phyloP scores from a whole-genome alignment of 2,113 vertebrate genomes.

The Alaudala cheleensis region DNA sequence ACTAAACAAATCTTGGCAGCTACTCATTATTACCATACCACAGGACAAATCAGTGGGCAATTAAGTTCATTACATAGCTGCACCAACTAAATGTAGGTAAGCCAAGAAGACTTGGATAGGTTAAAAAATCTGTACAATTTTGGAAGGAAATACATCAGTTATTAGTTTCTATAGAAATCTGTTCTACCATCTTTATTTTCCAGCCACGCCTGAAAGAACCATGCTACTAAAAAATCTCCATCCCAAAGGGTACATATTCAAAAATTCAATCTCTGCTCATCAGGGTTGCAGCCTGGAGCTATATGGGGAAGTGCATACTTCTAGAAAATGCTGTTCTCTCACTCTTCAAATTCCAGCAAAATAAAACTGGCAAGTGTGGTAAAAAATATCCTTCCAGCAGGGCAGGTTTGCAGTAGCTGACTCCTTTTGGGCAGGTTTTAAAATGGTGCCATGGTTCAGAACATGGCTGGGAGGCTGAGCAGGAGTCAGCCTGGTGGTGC shows the following conservation, averaged over 20 bases:
- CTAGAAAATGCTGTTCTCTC: accelerated
- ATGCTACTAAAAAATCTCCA: not conserved
- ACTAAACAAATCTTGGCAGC: not conserved
- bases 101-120: not conserved
- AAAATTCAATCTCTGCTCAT: not conserved
- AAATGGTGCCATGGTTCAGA: not conserved
- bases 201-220: not conserved
- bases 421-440: not conserved
- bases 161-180: not conserved
- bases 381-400: not conserved
- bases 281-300: not conserved
- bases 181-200: not conserved
- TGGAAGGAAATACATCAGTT: not conserved
- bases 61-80: not conserved
- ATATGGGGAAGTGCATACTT: not conserved
- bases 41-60: not conserved
- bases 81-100: not conserved
- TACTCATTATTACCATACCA: not conserved
- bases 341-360: not conserved
- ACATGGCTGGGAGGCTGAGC: not conserved
- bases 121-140: not conserved
- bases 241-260: not conserved
- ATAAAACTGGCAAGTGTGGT: not conserved
- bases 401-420: not conserved
- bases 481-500: not conserved